Percentiles rank a stretch among this genome's conserved stretches.
phyloP scores from a whole-genome alignment of 2,888 invertebrate species.

The Linnaemya tessellans region DNA sequence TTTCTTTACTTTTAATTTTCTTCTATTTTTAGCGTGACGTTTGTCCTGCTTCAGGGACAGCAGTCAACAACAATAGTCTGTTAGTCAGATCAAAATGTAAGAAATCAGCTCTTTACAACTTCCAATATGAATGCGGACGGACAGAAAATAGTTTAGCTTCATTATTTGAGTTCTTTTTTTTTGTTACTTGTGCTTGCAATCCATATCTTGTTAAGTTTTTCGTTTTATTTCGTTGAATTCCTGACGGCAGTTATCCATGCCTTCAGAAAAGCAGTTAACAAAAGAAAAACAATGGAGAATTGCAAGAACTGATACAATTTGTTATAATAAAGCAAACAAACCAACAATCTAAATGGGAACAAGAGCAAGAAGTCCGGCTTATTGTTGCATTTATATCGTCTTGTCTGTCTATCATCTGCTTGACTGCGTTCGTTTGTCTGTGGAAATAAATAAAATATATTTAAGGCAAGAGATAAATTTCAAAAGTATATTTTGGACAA shows the following conservation, averaged over 20 bases:
- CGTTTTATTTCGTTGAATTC: constrained; percentile 22
- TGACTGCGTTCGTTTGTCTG: constrained; percentile 4
- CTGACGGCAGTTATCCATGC: constrained; percentile 15
- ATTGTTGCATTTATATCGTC: constrained; percentile 21
- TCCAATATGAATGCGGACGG: no score
- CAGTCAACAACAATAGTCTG: not conserved
- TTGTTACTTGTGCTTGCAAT: not conserved
- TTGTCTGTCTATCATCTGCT: constrained; percentile 6
- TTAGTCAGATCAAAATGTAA: constrained; percentile 19
- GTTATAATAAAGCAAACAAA: not conserved
- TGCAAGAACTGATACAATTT: constrained; percentile 9
- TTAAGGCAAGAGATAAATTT: not conserved
- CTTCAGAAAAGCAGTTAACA: not conserved
- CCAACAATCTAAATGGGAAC: constrained; percentile 7
- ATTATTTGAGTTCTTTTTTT: constrained; percentile 13
- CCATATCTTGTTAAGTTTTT: constrained; percentile 49
- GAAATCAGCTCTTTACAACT: constrained; percentile 24
- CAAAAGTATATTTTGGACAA: constrained; percentile 9
- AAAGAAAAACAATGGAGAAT: not conserved
- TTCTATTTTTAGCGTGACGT: not conserved
- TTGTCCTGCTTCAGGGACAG: constrained; percentile 13
- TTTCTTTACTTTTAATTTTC: constrained; percentile 30
- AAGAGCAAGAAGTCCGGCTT: not conserved
- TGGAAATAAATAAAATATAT: not conserved
- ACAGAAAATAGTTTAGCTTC: constrained; percentile 11